phyloP scores from a whole-genome alignment of 2,113 vertebrate genomes.

The Bubo scandiacus region DNA sequence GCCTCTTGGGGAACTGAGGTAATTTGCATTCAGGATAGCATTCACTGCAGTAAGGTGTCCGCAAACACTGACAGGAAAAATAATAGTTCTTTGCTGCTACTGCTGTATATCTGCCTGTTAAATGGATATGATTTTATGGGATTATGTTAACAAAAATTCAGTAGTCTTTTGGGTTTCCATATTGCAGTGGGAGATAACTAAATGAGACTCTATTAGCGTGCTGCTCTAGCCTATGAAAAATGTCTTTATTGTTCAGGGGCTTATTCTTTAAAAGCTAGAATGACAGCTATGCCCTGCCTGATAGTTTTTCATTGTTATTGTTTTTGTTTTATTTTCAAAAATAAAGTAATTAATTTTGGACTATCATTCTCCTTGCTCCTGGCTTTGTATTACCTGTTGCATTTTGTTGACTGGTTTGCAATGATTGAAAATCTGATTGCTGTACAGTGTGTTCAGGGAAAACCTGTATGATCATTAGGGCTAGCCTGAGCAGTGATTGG shows the following conservation, averaged over 20 bases:
- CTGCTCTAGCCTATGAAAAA: not conserved
- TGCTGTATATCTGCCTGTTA: not conserved
- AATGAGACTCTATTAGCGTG: not conserved
- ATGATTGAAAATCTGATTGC: not conserved
- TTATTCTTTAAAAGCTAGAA: not conserved
- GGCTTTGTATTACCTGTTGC: not conserved
- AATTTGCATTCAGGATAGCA: conserved; percentile 55
- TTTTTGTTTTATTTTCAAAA: not conserved
- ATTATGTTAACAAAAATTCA: not conserved
- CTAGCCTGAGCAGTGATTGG: not conserved
- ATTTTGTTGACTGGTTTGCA: not conserved
- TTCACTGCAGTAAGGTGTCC: conserved; percentile 48
- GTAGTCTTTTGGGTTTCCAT: not conserved
- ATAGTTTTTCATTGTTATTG: not conserved
- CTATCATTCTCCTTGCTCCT: not conserved
- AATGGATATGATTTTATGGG: not conserved
- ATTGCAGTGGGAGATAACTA: not conserved
- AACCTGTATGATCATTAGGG: not conserved
- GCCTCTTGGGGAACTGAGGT: not conserved
- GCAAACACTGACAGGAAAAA: not conserved
- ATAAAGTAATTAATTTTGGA: not conserved
- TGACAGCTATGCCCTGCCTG: not conserved
- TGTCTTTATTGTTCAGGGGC: not conserved
- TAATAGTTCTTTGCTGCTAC: not conserved
- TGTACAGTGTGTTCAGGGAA: not conserved